A percentile compares a stretch with the other conserved stretches of the same genome.
phyloP scores from a whole-genome alignment of 2,797 vertebrate genomes.

The Philypnodon macrostomus region DNA sequence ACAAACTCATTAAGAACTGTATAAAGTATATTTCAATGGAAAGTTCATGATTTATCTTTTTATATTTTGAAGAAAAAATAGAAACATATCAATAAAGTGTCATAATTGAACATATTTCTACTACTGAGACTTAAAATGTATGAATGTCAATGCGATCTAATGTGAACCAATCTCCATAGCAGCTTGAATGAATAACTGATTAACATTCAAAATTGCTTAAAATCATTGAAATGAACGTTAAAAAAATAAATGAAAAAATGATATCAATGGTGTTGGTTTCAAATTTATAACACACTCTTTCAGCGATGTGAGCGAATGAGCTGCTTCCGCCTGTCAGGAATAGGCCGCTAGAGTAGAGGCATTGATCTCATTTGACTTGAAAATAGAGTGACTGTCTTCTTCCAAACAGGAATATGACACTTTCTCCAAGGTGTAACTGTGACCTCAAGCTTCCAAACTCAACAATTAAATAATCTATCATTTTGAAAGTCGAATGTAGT shows the following conservation, averaged over 20 bases:
- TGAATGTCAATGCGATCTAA: slow-evolving; percentile 76
- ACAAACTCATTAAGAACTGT: slow-evolving; percentile 73
- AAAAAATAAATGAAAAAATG: slow-evolving; percentile 71
- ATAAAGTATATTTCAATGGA: slow-evolving; percentile 81
- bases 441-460: not conserved
- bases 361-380: slow-evolving; percentile 49
- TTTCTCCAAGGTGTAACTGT: slow-evolving; percentile 17
- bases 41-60: slow-evolving; percentile 81
- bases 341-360: slow-evolving; percentile 17
- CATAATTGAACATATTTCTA: slow-evolving; percentile 77
- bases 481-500: slow-evolving; percentile 32
- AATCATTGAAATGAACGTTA: slow-evolving; percentile 68
- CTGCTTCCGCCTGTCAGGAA: slow-evolving; percentile 29
- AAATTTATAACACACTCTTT: slow-evolving; percentile 19
- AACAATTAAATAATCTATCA: slow-evolving; percentile 29
- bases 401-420: slow-evolving; percentile 35
- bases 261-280: slow-evolving; percentile 53
- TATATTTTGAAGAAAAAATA: slow-evolving; percentile 79
- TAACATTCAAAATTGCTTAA: slow-evolving; percentile 70
- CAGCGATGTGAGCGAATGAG: slow-evolving; percentile 13
- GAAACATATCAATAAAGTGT: slow-evolving; percentile 80
- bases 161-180: slow-evolving; percentile 75
- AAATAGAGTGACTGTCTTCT: slow-evolving; percentile 34
- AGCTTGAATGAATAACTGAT: slow-evolving; percentile 74
- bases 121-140: slow-evolving; percentile 79